Percentiles rank a stretch among this genome's conserved stretches.
Conservation (phyloP, 2,888 invertebrate genomes). For the Oegoconia quadripuncta region DNA sequence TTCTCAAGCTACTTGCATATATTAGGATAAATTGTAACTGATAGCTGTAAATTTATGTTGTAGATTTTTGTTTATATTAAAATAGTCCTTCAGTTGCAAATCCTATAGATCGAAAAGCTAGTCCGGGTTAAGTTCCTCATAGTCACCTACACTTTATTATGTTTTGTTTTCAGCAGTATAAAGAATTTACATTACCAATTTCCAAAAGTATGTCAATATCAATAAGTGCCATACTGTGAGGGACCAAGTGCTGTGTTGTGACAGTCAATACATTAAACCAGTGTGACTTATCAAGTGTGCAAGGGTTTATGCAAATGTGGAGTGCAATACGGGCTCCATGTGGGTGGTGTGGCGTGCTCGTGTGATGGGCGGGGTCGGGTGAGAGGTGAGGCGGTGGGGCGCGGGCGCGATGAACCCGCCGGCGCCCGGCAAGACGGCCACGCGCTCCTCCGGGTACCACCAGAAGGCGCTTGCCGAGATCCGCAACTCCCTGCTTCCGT, state of each 20-base stretch:
- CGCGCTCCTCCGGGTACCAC: conserved; percentile 88
- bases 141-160: too few species aligned
- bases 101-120: too few species aligned
- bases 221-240: too few species aligned
- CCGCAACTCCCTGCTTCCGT: conserved; percentile 89
- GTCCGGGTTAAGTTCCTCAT: too few species aligned
- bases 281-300: neutral
- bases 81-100: too few species aligned
- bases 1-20: too few species aligned
- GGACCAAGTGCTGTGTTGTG: neutral
- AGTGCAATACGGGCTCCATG: conserved; percentile 26
- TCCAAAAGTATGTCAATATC: too few species aligned
- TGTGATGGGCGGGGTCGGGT: conserved; percentile 77
- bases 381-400: conserved; percentile 68
- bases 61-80: too few species aligned
- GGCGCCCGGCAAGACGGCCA: conserved; percentile 81
- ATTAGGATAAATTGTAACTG: too few species aligned
- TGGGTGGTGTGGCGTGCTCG: conserved; percentile 48
- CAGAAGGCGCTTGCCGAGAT: conserved; percentile 93
- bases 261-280: neutral
- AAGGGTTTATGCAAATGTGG: neutral
- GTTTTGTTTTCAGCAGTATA: too few species aligned
- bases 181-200: too few species aligned
- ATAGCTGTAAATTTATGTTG: too few species aligned
- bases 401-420: conserved; percentile 82